Conservation (phyloP, 2,797 vertebrate genomes). For the Cygnus olor region DNA sequence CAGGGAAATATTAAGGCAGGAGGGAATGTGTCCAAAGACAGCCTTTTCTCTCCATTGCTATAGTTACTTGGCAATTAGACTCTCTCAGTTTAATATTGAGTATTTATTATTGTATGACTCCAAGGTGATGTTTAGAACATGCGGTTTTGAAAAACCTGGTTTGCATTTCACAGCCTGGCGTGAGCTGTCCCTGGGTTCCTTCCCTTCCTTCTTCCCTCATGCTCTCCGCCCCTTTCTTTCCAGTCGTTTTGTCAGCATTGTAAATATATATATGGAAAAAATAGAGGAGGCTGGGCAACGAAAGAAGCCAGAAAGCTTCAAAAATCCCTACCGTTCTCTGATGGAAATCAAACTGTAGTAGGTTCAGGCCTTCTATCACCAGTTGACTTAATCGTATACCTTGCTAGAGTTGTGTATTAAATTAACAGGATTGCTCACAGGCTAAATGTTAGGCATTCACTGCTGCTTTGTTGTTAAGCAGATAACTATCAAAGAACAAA, state of each 20-base stretch:
- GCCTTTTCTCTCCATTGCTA: constrained; percentile 48
- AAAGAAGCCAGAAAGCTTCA: constrained; percentile 39
- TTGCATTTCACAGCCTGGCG: background rate
- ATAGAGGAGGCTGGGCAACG: background rate
- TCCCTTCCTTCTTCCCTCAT: background rate
- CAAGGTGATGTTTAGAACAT: constrained; percentile 50
- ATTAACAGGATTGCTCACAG: background rate
- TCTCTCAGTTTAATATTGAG: background rate
- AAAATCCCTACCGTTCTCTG: constrained; percentile 36
- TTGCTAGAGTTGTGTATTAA: background rate
- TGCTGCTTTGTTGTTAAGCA: background rate
- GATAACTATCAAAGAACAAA: background rate
- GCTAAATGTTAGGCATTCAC: background rate
- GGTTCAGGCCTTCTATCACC: background rate
- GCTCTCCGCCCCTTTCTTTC: constrained; percentile 22
- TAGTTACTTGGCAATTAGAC: constrained; percentile 55
- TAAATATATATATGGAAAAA: constrained; percentile 46
- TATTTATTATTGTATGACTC: constrained; percentile 54
- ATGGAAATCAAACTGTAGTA: background rate
- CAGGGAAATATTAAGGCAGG: constrained; percentile 55
- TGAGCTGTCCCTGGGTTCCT: background rate
- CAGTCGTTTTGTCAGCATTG: constrained; percentile 42
- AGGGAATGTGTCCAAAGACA: constrained; percentile 37
- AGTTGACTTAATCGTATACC: background rate
- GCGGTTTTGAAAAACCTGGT: background rate